Evolutionary conservation across 2,797 vertebrate genomes (phyloP).

Genomic region (Acrossocheilus fasciatus): DNA sequence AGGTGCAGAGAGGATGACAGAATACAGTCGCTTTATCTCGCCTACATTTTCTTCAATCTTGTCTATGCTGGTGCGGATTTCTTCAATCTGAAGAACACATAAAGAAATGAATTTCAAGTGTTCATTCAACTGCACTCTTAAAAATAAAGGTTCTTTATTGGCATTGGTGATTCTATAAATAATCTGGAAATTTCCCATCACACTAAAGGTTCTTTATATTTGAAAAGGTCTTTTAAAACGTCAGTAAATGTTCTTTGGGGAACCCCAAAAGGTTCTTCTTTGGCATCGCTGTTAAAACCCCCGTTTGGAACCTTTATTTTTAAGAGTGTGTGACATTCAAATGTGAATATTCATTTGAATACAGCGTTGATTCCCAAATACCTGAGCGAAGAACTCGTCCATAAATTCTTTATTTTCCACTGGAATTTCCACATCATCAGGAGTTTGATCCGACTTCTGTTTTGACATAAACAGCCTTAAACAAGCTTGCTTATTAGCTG

Average conservation of each 20-base stretch:
- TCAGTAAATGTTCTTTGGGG: neutral
- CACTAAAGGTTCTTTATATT: neutral
- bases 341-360: neutral
- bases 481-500: neutral
- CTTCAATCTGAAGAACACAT: slow-evolving; percentile 82
- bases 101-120: neutral
- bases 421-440: slow-evolving; percentile 85
- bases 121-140: neutral
- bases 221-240: neutral
- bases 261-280: neutral
- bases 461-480: slow-evolving; percentile 35
- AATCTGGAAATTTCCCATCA: neutral
- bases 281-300: neutral
- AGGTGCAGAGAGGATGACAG: slow-evolving; percentile 90
- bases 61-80: slow-evolving; percentile 89
- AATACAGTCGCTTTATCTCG: slow-evolving; percentile 93
- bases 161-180: neutral
- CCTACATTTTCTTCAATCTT: slow-evolving; percentile 89
- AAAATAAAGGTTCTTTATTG: neutral
- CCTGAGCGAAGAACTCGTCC: slow-evolving; percentile 95
- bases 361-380: slow-evolving; percentile 57
- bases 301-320: neutral
- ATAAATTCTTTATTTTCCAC: slow-evolving; percentile 91
- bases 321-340: neutral
- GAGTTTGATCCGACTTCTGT: slow-evolving; percentile 83